A percentile compares a stretch with the other conserved stretches of the same genome.
Evolutionary conservation across 2,888 invertebrate genomes (phyloP).

Genomic region (Ceramica pisi): DNA sequence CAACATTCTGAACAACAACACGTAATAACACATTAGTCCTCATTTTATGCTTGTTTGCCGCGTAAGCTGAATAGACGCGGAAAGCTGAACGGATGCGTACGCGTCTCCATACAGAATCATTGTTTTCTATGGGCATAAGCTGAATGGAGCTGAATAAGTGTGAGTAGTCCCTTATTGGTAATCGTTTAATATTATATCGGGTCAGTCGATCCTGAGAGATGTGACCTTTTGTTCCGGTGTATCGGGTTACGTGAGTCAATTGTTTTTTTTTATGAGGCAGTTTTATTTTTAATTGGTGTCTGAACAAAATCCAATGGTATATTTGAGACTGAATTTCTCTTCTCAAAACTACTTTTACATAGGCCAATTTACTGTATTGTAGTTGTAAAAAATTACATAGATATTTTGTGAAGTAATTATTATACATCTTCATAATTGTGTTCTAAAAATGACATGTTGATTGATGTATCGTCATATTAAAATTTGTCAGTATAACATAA

Average conservation of each 20-base stretch:
- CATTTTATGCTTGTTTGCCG: too few relatives aligned
- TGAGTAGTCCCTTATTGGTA: too few relatives aligned
- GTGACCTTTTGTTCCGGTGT: conserved; percentile 37
- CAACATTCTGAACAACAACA: too few relatives aligned
- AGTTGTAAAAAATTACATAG: background rate
- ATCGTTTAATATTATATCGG: conserved; percentile 16
- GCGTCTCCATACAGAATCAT: too few relatives aligned
- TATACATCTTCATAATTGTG: background rate
- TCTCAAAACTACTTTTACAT: background rate
- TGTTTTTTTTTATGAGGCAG: background rate
- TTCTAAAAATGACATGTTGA: background rate
- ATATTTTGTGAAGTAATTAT: background rate
- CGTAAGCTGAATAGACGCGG: too few relatives aligned
- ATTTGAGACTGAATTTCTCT: background rate
- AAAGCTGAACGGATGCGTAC: too few relatives aligned
- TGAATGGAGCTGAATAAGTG: too few relatives aligned
- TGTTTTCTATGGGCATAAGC: too few relatives aligned
- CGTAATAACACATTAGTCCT: too few relatives aligned
- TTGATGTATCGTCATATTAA: background rate
- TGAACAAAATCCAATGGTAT: background rate
- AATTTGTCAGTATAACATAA: background rate
- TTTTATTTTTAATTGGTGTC: background rate
- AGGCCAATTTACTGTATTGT: background rate
- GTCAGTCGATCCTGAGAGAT: conserved; percentile 23
- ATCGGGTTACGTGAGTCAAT: conserved; percentile 22